phyloP scores from a whole-genome alignment of 2,888 invertebrate genomes.

The Chrysolina oricalcia region DNA sequence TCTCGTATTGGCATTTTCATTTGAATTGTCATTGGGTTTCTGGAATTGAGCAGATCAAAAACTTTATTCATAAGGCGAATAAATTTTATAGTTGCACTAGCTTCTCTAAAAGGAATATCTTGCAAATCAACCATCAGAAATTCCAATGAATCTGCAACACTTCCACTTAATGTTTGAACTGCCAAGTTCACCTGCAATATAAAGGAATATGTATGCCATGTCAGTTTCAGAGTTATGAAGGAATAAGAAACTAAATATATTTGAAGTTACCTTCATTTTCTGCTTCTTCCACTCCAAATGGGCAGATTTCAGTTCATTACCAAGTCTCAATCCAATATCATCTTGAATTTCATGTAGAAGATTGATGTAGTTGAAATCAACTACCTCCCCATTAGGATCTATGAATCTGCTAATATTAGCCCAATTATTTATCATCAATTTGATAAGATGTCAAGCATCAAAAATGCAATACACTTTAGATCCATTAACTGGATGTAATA shows the following conservation, averaged over 20 bases:
- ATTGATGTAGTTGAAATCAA: neutral
- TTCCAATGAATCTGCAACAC: too few relatives aligned
- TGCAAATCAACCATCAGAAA: too few relatives aligned
- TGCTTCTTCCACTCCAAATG: neutral
- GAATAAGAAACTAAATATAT: constrained; percentile 1
- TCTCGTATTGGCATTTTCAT: neutral
- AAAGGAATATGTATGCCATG: too few relatives aligned
- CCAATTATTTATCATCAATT: neutral
- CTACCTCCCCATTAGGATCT: constrained; percentile 4
- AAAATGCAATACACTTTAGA: neutral
- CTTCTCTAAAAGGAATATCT: too few relatives aligned
- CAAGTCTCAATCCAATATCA: neutral
- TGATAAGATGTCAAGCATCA: constrained; percentile 15
- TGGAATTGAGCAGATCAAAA: constrained; percentile 6
- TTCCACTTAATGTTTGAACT: too few relatives aligned
- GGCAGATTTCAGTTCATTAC: neutral
- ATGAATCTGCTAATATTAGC: neutral
- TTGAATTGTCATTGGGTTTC: constrained; percentile 1
- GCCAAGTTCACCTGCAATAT: too few relatives aligned
- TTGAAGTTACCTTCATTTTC: neutral
- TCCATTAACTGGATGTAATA: constrained; percentile 9
- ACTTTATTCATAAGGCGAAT: constrained; percentile 5
- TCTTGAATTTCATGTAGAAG: neutral
- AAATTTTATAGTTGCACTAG: too few relatives aligned
- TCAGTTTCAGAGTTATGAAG: too few relatives aligned